Conservation (phyloP, 2,888 invertebrate species). For the Drosophila barbarae region DNA sequence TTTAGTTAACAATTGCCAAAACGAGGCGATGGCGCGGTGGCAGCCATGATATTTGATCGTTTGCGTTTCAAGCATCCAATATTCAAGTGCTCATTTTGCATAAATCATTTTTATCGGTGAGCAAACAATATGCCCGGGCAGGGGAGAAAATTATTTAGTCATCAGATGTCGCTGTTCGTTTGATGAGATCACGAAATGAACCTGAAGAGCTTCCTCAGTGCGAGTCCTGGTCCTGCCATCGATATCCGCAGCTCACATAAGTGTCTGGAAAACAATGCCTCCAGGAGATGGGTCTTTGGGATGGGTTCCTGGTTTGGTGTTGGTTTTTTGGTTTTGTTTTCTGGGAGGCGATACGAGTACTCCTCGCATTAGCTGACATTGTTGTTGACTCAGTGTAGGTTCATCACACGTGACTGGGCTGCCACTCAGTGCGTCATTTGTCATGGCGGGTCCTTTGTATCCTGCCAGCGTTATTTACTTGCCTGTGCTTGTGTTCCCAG, state of each 20-base stretch:
- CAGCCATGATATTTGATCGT: slow-evolving; percentile 15
- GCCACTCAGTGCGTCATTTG: slow-evolving; percentile 56
- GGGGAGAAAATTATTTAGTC: slow-evolving; percentile 31
- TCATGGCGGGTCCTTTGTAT: slow-evolving; percentile 48
- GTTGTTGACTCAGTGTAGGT: slow-evolving; percentile 39
- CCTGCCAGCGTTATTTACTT: slow-evolving; percentile 26
- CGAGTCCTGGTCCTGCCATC: slow-evolving; percentile 45
- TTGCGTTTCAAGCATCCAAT: background rate
- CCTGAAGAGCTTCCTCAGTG: slow-evolving; percentile 11
- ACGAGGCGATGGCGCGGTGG: background rate
- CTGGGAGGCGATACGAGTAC: background rate
- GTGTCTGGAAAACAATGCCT: slow-evolving; percentile 36
- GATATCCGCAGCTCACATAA: slow-evolving; percentile 43
- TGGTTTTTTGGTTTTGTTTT: background rate
- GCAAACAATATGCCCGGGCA: slow-evolving; percentile 5
- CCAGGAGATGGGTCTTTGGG: background rate
- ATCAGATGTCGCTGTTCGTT: slow-evolving; percentile 29
- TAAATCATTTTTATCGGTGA: slow-evolving; percentile 34
- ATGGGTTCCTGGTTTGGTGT: background rate
- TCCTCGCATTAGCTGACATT: slow-evolving; percentile 26
- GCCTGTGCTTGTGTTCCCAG: slow-evolving; percentile 18
- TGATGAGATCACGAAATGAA: slow-evolving; percentile 37
- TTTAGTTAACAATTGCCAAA: slow-evolving; percentile 2
- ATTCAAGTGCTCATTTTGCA: slow-evolving; percentile 13
- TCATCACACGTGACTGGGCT: slow-evolving; percentile 44